Percentiles rank a stretch among this genome's conserved stretches.
phyloP scores from a whole-genome alignment of 2,797 vertebrate species.

The Sciaenops ocellatus region DNA sequence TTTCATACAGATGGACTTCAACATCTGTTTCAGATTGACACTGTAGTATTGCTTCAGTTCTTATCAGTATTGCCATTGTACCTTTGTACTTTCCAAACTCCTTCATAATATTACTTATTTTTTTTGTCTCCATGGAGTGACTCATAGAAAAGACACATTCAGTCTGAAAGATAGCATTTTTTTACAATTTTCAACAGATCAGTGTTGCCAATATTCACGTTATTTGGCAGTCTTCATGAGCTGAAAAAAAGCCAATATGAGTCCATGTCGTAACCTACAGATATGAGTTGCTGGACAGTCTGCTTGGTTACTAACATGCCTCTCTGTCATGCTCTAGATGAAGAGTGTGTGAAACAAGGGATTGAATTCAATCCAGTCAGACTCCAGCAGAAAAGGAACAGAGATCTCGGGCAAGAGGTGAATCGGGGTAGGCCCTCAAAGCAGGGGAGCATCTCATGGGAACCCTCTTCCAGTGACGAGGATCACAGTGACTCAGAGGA shows the following conservation, averaged over 20 bases:
- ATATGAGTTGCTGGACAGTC: not conserved
- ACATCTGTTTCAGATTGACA: not conserved
- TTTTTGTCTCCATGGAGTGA: not conserved
- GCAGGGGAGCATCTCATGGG: conserved; percentile 81
- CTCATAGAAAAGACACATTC: not conserved
- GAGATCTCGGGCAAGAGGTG: conserved; percentile 4
- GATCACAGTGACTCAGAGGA: conserved; percentile 87
- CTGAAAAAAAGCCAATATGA: not conserved
- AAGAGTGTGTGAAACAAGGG: conserved; percentile 88
- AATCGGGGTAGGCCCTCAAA: conserved; percentile 32
- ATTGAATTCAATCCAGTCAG: conserved; percentile 87
- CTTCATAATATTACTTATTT: not conserved
- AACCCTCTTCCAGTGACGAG: conserved; percentile 82
- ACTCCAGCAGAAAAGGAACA: conserved; percentile 84
- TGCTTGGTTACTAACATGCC: not conserved
- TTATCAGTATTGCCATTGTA: not conserved
- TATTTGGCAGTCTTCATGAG: not conserved
- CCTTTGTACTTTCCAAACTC: not conserved
- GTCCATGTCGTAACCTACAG: too few relatives aligned
- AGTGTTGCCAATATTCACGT: not conserved
- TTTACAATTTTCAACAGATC: not conserved
- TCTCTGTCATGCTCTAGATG: conserved; percentile 80
- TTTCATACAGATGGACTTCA: not conserved
- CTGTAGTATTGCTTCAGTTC: not conserved
- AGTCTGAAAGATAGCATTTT: not conserved